Evolutionary conservation across 2,113 vertebrate species (phyloP).

Genomic region (Poeciliopsis prolifica): DNA sequence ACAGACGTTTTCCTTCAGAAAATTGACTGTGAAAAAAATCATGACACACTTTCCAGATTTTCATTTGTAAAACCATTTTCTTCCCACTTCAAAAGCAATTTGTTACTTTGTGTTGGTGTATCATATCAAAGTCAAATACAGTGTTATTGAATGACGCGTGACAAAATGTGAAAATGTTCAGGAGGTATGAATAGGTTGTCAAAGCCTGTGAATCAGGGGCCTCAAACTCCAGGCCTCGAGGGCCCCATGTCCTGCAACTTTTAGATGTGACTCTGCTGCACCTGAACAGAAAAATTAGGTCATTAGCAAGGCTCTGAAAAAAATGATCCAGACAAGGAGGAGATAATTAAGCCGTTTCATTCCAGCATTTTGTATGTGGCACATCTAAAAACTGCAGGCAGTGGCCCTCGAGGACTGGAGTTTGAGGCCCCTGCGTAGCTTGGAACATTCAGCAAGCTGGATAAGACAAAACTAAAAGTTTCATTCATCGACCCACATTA

Average conservation of each 20-base stretch:
- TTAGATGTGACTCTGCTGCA: too few species aligned
- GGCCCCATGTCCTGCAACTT: too few species aligned
- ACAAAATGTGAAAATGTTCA: background rate
- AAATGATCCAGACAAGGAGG: too few species aligned
- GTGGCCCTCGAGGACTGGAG: too few species aligned
- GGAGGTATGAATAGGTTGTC: background rate
- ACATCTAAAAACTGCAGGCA: too few species aligned
- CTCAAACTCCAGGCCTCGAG: too few species aligned
- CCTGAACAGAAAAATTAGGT: too few species aligned
- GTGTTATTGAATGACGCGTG: background rate
- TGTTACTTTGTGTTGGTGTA: background rate
- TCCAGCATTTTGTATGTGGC: too few species aligned
- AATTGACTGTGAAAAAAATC: background rate
- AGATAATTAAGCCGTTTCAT: too few species aligned
- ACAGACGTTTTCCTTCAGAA: background rate
- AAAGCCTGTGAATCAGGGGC: slow-evolving; percentile 3
- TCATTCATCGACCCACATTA: background rate
- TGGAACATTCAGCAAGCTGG: slow-evolving; percentile 46
- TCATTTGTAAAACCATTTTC: background rate
- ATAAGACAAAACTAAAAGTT: slow-evolving; percentile 6
- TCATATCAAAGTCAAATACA: background rate
- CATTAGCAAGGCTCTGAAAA: too few species aligned
- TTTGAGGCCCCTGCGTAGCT: background rate
- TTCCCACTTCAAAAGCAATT: too few species aligned
- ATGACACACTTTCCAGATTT: background rate